Evolutionary conservation across 1,140 invertebrate genomes (phyloP).

Genomic region (Drosophila sturtevanti): DNA sequence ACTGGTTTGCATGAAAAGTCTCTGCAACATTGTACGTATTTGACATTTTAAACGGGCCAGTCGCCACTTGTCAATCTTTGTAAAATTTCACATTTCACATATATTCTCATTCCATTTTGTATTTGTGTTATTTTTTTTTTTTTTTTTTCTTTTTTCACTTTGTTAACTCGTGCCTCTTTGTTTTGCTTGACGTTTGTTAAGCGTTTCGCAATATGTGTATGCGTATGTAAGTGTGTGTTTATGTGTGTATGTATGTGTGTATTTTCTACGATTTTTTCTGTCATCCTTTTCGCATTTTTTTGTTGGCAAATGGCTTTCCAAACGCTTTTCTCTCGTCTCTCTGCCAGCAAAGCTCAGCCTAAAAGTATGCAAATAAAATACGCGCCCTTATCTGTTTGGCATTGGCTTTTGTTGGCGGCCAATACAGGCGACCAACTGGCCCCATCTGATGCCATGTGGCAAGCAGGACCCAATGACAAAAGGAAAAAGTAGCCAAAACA

Average conservation of each 20-base stretch:
- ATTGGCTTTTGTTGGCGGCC: conserved; percentile 69
- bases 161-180: conserved; percentile 33
- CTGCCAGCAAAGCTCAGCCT: conserved; percentile 65
- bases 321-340: conserved; percentile 30
- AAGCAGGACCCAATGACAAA: conserved; percentile 10
- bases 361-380: conserved; percentile 82
- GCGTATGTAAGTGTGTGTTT: conserved; percentile 7
- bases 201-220: conserved; percentile 24
- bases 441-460: conserved; percentile 56
- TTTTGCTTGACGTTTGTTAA: conserved; percentile 46
- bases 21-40: conserved; percentile 76
- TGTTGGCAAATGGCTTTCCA: conserved; percentile 74
- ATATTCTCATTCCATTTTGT: conserved; percentile 49
- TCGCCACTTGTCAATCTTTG: conserved; percentile 80
- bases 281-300: conserved; percentile 63
- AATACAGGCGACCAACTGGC: conserved; percentile 30
- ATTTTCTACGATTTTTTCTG: conserved; percentile 51
- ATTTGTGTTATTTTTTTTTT: background rate
- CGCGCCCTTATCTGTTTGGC: conserved; percentile 78
- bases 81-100: conserved; percentile 79
- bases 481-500: conserved; percentile 63
- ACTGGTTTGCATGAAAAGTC: conserved; percentile 70
- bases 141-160: background rate
- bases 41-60: conserved; percentile 80
- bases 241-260: conserved; percentile 23